Conservation (phyloP, 2,797 vertebrate genomes). For the Hyperoplus lanceolatus region DNA sequence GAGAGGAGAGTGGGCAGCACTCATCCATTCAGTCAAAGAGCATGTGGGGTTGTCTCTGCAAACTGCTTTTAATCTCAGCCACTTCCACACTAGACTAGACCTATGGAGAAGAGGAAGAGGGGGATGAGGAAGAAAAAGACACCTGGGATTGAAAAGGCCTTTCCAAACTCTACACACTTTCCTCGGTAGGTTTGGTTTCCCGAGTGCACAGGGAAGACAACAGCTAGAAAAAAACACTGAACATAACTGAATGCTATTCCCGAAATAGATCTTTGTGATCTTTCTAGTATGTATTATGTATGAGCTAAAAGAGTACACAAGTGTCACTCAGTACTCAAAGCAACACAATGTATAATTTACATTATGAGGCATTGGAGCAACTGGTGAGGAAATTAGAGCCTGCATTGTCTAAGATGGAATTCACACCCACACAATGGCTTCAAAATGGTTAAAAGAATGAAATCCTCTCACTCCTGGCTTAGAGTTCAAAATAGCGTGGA, state of each 20-base stretch:
- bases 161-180: constrained; percentile 3
- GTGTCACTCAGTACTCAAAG: not conserved
- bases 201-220: too few species aligned
- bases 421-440: not conserved
- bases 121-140: constrained; percentile 24
- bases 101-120: constrained; percentile 34
- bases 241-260: too few species aligned
- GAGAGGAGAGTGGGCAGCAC: constrained; percentile 72
- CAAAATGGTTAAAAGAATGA: too few species aligned
- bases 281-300: too few species aligned
- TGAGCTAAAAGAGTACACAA: too few species aligned
- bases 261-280: too few species aligned
- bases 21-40: constrained; percentile 80
- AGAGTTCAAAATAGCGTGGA: not conserved
- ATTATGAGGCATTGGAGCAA: not conserved
- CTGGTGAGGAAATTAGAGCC: not conserved
- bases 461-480: too few species aligned
- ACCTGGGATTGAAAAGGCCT: too few species aligned
- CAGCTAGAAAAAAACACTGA: too few species aligned
- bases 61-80: constrained; percentile 74
- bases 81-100: constrained; percentile 64
- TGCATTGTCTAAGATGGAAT: not conserved
- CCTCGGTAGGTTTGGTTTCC: constrained; percentile 7
- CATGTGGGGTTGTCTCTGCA: constrained; percentile 52
- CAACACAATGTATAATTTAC: not conserved